Evolutionary conservation across 2,113 vertebrate genomes (phyloP).

Genomic region (Platycercus adscitus): DNA sequence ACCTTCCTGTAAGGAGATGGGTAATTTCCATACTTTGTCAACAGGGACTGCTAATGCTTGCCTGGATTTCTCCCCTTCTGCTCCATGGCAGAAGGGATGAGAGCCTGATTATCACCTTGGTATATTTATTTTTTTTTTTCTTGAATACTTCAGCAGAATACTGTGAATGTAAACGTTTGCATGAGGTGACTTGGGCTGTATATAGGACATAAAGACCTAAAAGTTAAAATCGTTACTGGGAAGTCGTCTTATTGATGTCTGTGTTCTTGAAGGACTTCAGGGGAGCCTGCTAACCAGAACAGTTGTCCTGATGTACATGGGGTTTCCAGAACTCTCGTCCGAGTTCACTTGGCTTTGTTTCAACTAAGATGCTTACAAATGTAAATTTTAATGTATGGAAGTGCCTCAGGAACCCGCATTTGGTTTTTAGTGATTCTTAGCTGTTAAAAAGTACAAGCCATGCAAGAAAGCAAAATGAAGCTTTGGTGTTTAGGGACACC

Average conservation of each 20-base stretch:
- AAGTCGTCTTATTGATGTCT: not conserved
- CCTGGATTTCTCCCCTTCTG: not conserved
- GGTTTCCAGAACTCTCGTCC: not conserved
- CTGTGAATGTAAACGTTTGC: not conserved
- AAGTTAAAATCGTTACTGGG: not conserved
- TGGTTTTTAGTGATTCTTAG: not conserved
- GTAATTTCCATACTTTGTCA: not conserved
- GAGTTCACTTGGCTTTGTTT: not conserved
- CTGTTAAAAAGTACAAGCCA: not conserved
- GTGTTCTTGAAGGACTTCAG: not conserved
- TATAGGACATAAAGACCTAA: not conserved
- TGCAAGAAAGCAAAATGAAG: not conserved
- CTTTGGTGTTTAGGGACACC: not conserved
- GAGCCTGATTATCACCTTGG: not conserved
- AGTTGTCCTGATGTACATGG: not conserved
- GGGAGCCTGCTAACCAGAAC: not conserved
- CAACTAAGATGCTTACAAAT: slow-evolving; percentile 8
- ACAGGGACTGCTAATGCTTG: not conserved
- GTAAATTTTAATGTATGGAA: not conserved
- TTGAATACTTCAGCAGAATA: not conserved
- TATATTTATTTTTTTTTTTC: not conserved
- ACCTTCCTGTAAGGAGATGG: not conserved
- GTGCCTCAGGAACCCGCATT: not conserved
- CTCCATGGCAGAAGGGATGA: not conserved
- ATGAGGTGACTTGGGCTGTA: not conserved